These are phyloP conservation scores for Clostera curtula DNA, from an alignment of 2,888 invertebrate genomes.

Conservation along the genomic window DNA sequence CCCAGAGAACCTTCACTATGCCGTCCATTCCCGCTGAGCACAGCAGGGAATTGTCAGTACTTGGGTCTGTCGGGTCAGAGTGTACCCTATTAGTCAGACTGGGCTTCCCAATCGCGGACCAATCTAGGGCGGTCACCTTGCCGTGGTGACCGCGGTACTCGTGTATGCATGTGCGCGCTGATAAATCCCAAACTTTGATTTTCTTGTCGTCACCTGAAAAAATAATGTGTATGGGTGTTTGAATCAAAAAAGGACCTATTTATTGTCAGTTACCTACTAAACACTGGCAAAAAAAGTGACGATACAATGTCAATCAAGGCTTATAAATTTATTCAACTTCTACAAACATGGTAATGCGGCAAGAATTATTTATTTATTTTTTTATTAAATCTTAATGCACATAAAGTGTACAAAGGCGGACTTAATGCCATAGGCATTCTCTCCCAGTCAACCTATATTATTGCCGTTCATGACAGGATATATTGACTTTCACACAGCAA, in stretches of 20 bases:
- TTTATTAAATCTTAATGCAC: too few species aligned
- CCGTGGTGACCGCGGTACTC: slow-evolving; percentile 80
- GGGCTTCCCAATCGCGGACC: slow-evolving; percentile 67
- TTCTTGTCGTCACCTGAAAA: slow-evolving; percentile 79
- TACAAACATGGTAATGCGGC: too few species aligned
- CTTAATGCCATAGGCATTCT: too few species aligned
- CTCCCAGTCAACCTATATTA: too few species aligned
- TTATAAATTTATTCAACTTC: too few species aligned
- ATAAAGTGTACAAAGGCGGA: too few species aligned
- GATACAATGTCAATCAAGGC: neutral
- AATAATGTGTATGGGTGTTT: neutral
- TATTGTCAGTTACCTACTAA: too few species aligned
- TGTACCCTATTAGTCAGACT: slow-evolving; percentile 46
- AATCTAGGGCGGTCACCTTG: slow-evolving; percentile 76
- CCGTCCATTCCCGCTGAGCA: slow-evolving; percentile 82
- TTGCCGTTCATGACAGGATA: too few species aligned
- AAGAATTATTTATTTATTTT: too few species aligned
- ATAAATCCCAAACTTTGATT: slow-evolving; percentile 83
- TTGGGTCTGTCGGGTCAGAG: slow-evolving; percentile 38
- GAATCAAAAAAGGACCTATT: neutral
- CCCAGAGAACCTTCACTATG: slow-evolving; percentile 79
- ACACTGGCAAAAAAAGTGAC: neutral
- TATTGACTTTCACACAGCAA: too few species aligned
- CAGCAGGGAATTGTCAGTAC: slow-evolving; percentile 60
- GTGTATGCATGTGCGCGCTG: slow-evolving; percentile 76